Percentiles rank a stretch among this genome's conserved stretches.
These are phyloP conservation scores for Drosophila pseudotakahashii DNA, from an alignment of 2,888 invertebrate species.

Conservation along the genomic window DNA sequence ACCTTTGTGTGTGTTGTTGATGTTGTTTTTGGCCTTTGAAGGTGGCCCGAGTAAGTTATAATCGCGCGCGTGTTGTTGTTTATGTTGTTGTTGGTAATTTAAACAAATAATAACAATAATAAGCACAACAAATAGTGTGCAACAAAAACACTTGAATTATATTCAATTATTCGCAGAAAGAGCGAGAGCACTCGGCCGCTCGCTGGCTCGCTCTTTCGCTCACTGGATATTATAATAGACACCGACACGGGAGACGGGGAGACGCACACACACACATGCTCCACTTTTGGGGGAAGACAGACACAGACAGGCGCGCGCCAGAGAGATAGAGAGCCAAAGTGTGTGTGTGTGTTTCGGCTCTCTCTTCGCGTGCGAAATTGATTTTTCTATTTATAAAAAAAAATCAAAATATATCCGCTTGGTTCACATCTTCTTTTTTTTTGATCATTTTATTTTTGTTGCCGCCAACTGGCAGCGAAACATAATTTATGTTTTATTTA, in stretches of 20 bases:
- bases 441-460: constrained; percentile 60
- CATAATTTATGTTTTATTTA: constrained; percentile 78
- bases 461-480: constrained; percentile 61
- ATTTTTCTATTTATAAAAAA: constrained; percentile 80
- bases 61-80: constrained; percentile 48
- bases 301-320: constrained; percentile 52
- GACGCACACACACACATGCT: constrained; percentile 46
- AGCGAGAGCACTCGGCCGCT: constrained; percentile 44
- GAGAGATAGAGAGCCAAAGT: constrained; percentile 13
- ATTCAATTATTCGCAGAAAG: constrained; percentile 69
- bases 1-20: constrained; percentile 2
- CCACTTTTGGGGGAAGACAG: constrained; percentile 33
- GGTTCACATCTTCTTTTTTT: constrained; percentile 51
- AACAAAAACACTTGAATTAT: constrained; percentile 77
- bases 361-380: constrained; percentile 73
- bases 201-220: constrained; percentile 41
- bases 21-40: constrained; percentile 16
- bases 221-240: constrained; percentile 65
- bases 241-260: constrained; percentile 21
- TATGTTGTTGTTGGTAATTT: constrained; percentile 66
- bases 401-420: constrained; percentile 78
- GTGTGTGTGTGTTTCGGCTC: constrained; percentile 28
- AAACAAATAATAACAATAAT: constrained; percentile 76
- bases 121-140: constrained; percentile 73
- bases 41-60: constrained; percentile 5